Conservation (phyloP, 2,888 invertebrate genomes). For the Graphium colonna region DNA sequence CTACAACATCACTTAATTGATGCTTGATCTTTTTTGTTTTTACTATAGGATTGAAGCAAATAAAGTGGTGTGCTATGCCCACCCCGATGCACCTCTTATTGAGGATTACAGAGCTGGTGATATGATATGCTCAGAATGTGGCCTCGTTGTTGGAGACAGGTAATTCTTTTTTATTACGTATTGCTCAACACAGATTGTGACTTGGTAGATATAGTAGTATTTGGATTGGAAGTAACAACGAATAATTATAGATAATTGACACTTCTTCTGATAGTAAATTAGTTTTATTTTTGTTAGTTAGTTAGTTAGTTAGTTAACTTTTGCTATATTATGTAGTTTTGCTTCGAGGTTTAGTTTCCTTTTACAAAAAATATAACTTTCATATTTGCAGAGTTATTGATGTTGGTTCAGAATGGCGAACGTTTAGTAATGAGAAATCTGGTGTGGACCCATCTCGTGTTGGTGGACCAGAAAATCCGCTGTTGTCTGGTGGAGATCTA, state of each 20-base stretch:
- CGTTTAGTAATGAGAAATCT: constrained; percentile 98
- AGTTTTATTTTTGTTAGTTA: too few species aligned
- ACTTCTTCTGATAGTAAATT: too few species aligned
- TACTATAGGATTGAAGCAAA: constrained; percentile 84
- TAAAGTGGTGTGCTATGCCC: constrained; percentile 93
- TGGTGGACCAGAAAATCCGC: constrained; percentile 98
- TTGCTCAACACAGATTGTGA: neutral
- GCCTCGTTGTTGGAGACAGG: constrained; percentile 99
- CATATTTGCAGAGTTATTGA: constrained; percentile 91
- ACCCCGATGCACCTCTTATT: constrained; percentile 97
- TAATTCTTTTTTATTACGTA: constrained; percentile 50
- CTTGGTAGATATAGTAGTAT: too few species aligned
- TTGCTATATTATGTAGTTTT: too few species aligned
- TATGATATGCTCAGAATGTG: constrained; percentile 99
- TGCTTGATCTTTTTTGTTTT: constrained; percentile 49
- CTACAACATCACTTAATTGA: constrained; percentile 7
- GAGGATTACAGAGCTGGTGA: constrained; percentile 99
- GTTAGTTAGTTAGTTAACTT: too few species aligned
- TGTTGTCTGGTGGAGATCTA: constrained; percentile 96
- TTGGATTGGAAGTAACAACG: neutral
- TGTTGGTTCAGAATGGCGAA: constrained; percentile 99
- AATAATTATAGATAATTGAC: neutral
- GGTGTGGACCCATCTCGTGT: constrained; percentile 99
- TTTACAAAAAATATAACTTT: too few species aligned
- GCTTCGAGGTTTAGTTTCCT: too few species aligned